These are phyloP conservation scores for Phrynocephalus vlangalii DNA, from an alignment of 2,797 vertebrate genomes.

Conservation along the genomic window DNA sequence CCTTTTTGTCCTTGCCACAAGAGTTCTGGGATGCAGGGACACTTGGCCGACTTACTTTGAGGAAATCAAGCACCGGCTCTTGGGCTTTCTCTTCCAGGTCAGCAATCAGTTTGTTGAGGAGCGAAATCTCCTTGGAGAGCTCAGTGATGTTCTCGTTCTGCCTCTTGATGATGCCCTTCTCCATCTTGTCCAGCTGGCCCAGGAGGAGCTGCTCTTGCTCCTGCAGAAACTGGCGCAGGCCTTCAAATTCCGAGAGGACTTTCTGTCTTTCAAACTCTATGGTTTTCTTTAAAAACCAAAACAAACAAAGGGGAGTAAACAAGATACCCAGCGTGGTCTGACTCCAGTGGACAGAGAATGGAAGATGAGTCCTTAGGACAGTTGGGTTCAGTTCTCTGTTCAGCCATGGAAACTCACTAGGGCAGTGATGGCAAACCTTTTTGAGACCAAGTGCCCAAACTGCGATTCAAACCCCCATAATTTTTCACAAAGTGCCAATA, in stretches of 20 bases:
- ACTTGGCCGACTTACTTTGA: constrained; percentile 64
- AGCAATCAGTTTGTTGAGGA: constrained; percentile 76
- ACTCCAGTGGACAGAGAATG: no score
- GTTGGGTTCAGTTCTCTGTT: no score
- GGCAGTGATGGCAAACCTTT: no score
- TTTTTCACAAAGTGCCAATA: no score
- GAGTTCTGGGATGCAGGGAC: not conserved
- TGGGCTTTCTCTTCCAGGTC: constrained; percentile 77
- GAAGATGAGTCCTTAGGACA: no score
- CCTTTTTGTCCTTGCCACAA: not conserved
- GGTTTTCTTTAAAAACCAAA: constrained; percentile 48
- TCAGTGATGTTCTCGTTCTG: constrained; percentile 78
- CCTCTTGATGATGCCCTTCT: constrained; percentile 69
- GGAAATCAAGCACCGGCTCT: constrained; percentile 74
- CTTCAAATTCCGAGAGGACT: constrained; percentile 73
- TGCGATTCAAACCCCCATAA: no score
- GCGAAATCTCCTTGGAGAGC: constrained; percentile 71
- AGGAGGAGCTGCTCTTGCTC: constrained; percentile 77
- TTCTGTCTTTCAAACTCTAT: constrained; percentile 69
- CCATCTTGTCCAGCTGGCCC: constrained; percentile 76
- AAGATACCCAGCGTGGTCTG: no score
- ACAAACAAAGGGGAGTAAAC: not conserved
- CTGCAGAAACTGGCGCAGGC: constrained; percentile 72
- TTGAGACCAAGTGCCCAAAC: no score
- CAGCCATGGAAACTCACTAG: no score